These are phyloP conservation scores for Myocastor coypus DNA, from an alignment of 2,113 vertebrate species.

Conservation along the genomic window DNA sequence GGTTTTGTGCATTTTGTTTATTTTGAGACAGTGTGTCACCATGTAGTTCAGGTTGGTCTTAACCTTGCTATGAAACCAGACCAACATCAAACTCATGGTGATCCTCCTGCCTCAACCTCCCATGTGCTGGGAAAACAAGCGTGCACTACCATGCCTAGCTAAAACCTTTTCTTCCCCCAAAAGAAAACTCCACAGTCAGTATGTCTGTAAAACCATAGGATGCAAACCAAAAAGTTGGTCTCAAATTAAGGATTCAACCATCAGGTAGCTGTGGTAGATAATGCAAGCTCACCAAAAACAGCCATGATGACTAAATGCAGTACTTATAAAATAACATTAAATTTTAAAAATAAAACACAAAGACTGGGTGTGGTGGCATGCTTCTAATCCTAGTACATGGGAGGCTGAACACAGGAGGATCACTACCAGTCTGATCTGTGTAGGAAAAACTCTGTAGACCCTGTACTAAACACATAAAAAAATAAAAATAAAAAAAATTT, in stretches of 20 bases:
- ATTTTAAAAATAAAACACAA: no score
- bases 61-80: background rate
- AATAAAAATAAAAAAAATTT: background rate
- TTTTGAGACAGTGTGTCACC: no score
- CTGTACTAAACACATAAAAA: no score
- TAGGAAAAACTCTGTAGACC: no score
- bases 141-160: no score
- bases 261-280: background rate
- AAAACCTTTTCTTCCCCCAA: background rate
- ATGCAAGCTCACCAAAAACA: background rate
- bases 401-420: no score
- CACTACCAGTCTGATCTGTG: no score
- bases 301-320: background rate
- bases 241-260: conserved; percentile 32
- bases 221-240: background rate
- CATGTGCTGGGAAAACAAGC: background rate
- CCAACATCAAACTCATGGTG: background rate
- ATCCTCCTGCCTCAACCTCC: background rate
- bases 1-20: background rate
- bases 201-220: background rate
- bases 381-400: no score
- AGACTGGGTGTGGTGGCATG: no score
- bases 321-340: no score
- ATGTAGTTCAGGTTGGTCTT: no score
- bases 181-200: background rate